A percentile compares a stretch with the other conserved stretches of the same genome.
phyloP scores from a whole-genome alignment of 2,797 vertebrate species.

The Pampus argenteus region DNA sequence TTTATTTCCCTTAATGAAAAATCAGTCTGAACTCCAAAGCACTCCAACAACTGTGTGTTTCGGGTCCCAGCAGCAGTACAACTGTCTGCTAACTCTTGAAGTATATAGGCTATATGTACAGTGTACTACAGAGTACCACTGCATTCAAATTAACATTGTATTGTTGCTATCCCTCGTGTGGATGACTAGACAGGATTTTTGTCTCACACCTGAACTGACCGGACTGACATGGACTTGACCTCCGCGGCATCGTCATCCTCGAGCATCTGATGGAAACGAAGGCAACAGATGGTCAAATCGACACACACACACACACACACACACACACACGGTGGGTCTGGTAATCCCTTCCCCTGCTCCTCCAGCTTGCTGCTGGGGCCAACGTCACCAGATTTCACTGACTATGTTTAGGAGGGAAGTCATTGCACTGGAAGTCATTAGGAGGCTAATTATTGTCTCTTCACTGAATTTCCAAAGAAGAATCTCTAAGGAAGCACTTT shows the following conservation, averaged over 20 bases:
- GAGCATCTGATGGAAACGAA: slow-evolving; percentile 59
- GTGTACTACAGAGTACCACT: too few species aligned
- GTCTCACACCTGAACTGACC: slow-evolving; percentile 23
- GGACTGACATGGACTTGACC: slow-evolving; percentile 56
- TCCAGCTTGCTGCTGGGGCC: slow-evolving; percentile 22
- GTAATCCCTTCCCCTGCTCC: slow-evolving; percentile 51
- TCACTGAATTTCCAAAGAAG: not conserved
- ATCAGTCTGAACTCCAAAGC: slow-evolving; percentile 43
- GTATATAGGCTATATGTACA: not conserved
- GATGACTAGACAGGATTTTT: not conserved
- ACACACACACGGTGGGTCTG: slow-evolving; percentile 13
- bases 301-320: slow-evolving; percentile 9
- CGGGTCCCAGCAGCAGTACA: slow-evolving; percentile 17
- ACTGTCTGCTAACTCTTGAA: too few species aligned
- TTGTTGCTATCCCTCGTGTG: not conserved
- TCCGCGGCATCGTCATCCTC: slow-evolving; percentile 10
- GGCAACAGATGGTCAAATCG: slow-evolving; percentile 75
- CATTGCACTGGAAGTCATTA: not conserved
- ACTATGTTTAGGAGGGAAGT: slow-evolving; percentile 21
- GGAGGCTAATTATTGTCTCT: not conserved
- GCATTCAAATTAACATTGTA: not conserved
- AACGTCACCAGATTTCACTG: slow-evolving; percentile 45
- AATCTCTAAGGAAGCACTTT: not conserved
- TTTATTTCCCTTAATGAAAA: slow-evolving; percentile 62
- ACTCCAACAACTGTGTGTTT: slow-evolving; percentile 28